These are phyloP conservation scores for Cynopterus brachyotis DNA, from an alignment of 2,113 vertebrate genomes.

Conservation along the genomic window DNA sequence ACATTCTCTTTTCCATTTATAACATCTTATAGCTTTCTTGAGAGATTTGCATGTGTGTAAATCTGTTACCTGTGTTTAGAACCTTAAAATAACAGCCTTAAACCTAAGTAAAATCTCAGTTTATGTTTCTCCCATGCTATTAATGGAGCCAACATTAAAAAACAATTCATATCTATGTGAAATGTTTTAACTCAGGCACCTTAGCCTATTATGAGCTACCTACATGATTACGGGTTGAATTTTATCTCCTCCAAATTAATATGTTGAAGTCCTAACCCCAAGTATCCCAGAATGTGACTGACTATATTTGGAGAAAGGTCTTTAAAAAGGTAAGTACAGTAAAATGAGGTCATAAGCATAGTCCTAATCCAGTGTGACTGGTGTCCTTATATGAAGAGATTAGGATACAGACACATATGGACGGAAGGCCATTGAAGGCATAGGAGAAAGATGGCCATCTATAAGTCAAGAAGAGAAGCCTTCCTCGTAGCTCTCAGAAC, in stretches of 20 bases:
- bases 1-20: neutral
- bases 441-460: neutral
- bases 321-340: neutral
- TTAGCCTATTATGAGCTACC: neutral
- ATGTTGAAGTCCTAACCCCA: neutral
- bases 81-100: neutral
- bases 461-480: neutral
- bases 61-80: neutral
- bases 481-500: neutral
- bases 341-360: neutral
- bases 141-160: neutral
- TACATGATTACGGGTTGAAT: neutral
- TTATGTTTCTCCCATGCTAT: neutral
- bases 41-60: neutral
- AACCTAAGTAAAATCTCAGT: neutral
- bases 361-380: neutral
- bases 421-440: neutral
- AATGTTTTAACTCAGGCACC: neutral
- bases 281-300: neutral
- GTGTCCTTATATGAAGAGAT: neutral
- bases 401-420: neutral
- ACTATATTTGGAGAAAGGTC: neutral
- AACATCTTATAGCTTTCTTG: neutral
- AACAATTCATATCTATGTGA: neutral
- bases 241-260: neutral